These are phyloP conservation scores for Hydropsyche betteni DNA, from an alignment of 2,888 invertebrate genomes.

Conservation along the genomic window DNA sequence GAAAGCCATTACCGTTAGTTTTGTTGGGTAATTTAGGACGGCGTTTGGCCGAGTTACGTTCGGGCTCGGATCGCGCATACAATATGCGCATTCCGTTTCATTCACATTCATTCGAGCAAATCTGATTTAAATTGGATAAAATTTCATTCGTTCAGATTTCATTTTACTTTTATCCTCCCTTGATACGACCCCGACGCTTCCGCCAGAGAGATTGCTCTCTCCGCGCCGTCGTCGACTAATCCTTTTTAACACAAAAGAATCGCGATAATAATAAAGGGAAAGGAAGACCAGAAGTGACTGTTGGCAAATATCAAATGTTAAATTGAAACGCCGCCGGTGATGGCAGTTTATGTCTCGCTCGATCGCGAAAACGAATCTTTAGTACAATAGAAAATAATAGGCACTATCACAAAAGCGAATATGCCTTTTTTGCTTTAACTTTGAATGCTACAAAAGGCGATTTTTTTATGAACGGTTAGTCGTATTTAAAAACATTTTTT, in stretches of 20 bases:
- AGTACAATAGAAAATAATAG: too few relatives aligned
- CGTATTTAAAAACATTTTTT: too few relatives aligned
- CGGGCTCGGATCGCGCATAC: neutral
- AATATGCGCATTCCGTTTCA: constrained; percentile 36
- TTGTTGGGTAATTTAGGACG: neutral
- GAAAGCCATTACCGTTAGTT: constrained; percentile 19
- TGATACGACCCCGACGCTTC: neutral
- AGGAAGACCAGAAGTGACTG: neutral
- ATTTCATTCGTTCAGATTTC: constrained; percentile 44
- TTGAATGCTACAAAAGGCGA: too few relatives aligned
- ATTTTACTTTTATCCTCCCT: constrained; percentile 35
- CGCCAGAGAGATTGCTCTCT: neutral
- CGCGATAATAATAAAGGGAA: neutral
- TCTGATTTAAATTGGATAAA: constrained; percentile 51
- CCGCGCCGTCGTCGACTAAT: neutral
- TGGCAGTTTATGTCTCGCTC: too few relatives aligned
- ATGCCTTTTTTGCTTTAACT: too few relatives aligned
- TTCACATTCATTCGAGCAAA: constrained; percentile 48
- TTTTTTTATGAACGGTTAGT: too few relatives aligned
- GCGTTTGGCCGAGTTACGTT: neutral
- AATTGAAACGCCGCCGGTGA: constrained; percentile 3
- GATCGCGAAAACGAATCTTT: too few relatives aligned
- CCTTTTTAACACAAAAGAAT: constrained; percentile 5
- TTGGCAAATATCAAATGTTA: constrained; percentile 15
- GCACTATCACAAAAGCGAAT: too few relatives aligned